A percentile compares a stretch with the other conserved stretches of the same genome.
phyloP scores from a whole-genome alignment of 2,888 invertebrate genomes.

The Scaptomyza flava region DNA sequence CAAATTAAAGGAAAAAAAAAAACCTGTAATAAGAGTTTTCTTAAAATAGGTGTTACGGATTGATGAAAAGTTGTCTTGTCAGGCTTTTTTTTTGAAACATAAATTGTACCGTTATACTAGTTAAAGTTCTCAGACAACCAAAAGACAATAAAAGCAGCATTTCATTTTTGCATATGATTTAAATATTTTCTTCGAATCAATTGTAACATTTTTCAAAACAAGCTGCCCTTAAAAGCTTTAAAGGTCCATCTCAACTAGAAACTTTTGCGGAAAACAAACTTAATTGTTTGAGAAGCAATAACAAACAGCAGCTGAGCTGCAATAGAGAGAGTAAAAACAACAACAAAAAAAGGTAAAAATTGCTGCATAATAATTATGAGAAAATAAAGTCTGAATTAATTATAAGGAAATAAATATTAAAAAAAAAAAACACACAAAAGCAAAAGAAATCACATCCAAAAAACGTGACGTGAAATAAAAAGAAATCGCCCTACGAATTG shows the following conservation, averaged over 20 bases:
- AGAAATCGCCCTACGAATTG: neutral
- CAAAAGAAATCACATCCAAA: conserved; percentile 6
- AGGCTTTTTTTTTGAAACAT: conserved; percentile 3
- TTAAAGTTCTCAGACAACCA: neutral
- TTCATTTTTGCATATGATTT: conserved; percentile 37
- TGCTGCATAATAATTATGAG: conserved; percentile 76
- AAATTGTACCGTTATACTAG: conserved; percentile 23
- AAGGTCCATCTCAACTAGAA: conserved; percentile 12
- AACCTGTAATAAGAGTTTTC: neutral
- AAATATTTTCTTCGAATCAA: no score
- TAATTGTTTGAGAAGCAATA: conserved; percentile 63
- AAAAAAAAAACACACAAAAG: conserved; percentile 16
- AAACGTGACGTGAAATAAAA: conserved; percentile 28
- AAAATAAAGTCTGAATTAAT: conserved; percentile 69
- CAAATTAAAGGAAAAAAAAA: neutral
- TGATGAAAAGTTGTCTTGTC: conserved; percentile 35
- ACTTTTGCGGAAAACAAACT: conserved; percentile 56
- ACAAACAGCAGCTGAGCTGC: conserved; percentile 8
- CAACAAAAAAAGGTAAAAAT: conserved; percentile 37
- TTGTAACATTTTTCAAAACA: conserved; percentile 1
- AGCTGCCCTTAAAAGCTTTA: conserved; percentile 22
- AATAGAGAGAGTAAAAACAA: conserved; percentile 11
- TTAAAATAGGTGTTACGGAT: neutral
- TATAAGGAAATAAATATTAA: conserved; percentile 52
- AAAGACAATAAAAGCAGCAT: conserved; percentile 2